Percentiles rank a stretch among this genome's conserved stretches.
Conservation (phyloP, 2,797 vertebrate species). For the Enteromius afrohamiltoni region DNA sequence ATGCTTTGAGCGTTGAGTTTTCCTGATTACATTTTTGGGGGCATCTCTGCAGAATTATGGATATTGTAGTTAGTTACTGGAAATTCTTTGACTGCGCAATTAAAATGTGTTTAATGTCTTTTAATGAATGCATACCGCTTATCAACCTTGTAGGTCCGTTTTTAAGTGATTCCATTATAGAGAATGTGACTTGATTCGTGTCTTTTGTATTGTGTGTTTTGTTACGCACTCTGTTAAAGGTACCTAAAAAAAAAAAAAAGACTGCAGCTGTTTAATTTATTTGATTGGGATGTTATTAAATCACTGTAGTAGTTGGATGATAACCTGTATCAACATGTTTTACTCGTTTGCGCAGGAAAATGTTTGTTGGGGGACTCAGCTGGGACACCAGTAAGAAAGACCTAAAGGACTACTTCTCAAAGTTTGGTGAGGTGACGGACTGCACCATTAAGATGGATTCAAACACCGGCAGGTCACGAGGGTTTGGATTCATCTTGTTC, state of each 20-base stretch:
- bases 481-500: conserved; percentile 97
- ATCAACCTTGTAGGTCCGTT: not conserved
- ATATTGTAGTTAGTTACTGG: not conserved
- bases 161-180: not conserved
- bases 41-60: not conserved
- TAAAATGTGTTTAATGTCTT: not conserved
- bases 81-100: not conserved
- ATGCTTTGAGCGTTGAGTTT: not conserved
- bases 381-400: conserved; percentile 99
- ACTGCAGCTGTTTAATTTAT: not conserved
- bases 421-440: conserved; percentile 95
- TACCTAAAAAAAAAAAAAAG: too few relatives aligned
- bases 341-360: conserved; percentile 82
- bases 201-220: not conserved
- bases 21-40: not conserved
- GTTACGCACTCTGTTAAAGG: too few relatives aligned
- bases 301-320: not conserved
- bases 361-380: conserved; percentile 98
- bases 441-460: conserved; percentile 99
- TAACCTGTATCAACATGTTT: fast-evolving
- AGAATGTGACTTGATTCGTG: not conserved
- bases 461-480: conserved; percentile 92
- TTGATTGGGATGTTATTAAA: not conserved
- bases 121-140: not conserved
- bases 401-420: conserved; percentile 97